Evolutionary conservation across 1,140 invertebrate genomes (phyloP).

Genomic region (Luehdorfia chinensis): DNA sequence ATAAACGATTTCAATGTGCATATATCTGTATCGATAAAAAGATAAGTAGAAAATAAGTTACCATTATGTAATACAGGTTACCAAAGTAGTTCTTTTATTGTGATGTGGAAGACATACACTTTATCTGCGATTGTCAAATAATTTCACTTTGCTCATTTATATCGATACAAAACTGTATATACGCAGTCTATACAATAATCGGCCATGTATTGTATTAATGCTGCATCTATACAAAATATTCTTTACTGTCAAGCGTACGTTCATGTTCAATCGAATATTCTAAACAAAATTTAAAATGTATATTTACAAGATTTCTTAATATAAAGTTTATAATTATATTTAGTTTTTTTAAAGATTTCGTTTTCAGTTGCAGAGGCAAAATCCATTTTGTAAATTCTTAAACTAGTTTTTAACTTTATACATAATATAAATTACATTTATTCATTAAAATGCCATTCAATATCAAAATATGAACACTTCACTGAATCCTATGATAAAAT

Average conservation of each 20-base stretch:
- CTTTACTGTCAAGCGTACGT: slow-evolving; percentile 7
- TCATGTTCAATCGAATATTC: slow-evolving; percentile 3
- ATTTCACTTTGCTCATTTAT: too few relatives aligned
- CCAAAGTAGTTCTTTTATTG: too few relatives aligned
- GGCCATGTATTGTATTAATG: slow-evolving; percentile 1
- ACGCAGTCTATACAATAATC: background rate
- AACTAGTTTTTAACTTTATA: slow-evolving; percentile 13
- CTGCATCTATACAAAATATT: slow-evolving; percentile 1
- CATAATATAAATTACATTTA: slow-evolving; percentile 20
- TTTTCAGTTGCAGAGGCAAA: slow-evolving; percentile 3
- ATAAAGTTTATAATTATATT: background rate
- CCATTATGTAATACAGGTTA: too few relatives aligned
- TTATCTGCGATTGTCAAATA: too few relatives aligned
- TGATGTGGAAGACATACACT: too few relatives aligned
- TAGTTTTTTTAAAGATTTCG: background rate
- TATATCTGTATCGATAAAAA: too few relatives aligned
- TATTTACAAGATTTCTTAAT: slow-evolving; percentile 8
- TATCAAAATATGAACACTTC: slow-evolving; percentile 28
- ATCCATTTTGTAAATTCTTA: background rate
- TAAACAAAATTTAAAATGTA: background rate
- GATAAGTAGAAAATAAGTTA: too few relatives aligned
- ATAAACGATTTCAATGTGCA: too few relatives aligned
- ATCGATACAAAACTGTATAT: background rate
- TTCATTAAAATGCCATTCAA: slow-evolving; percentile 22
- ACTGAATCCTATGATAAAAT: too few relatives aligned